phyloP scores from a whole-genome alignment of 2,888 invertebrate species.

The Trilocha varians region DNA sequence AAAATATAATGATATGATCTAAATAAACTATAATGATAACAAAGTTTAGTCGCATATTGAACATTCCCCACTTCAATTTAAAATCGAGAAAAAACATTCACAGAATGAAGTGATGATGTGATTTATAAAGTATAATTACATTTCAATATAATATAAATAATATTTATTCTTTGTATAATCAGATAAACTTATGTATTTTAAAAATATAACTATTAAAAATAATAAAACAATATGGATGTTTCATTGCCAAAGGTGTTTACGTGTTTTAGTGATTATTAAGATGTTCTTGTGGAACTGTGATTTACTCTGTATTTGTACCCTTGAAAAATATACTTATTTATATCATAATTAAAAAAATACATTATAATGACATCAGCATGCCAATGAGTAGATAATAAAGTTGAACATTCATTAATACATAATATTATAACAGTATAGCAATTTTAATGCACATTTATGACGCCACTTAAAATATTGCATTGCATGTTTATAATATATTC shows the following conservation, averaged over 20 bases:
- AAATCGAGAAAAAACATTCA: conserved; percentile 13
- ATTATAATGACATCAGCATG: not conserved
- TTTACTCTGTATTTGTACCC: conserved; percentile 5
- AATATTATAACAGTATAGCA: not conserved
- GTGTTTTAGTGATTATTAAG: too few species aligned
- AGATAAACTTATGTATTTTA: conserved; percentile 15
- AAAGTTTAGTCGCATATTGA: too few species aligned
- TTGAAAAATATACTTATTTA: conserved; percentile 4
- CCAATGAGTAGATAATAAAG: not conserved
- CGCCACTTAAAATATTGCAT: not conserved
- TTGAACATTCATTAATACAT: not conserved
- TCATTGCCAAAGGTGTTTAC: conserved; percentile 4
- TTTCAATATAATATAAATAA: conserved; percentile 10
- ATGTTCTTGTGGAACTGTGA: conserved; percentile 2
- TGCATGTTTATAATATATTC: conserved; percentile 1
- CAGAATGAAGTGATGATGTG: conserved; percentile 16
- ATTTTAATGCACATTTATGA: not conserved
- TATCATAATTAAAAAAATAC: conserved; percentile 3
- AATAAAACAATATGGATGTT: conserved; percentile 5
- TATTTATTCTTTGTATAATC: conserved; percentile 11
- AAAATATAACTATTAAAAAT: conserved; percentile 7
- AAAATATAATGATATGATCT: too few species aligned
- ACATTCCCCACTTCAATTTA: conserved; percentile 18
- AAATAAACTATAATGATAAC: too few species aligned
- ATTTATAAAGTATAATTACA: conserved; percentile 24